Conservation (phyloP, 2,113 vertebrate species). For the human region DNA sequence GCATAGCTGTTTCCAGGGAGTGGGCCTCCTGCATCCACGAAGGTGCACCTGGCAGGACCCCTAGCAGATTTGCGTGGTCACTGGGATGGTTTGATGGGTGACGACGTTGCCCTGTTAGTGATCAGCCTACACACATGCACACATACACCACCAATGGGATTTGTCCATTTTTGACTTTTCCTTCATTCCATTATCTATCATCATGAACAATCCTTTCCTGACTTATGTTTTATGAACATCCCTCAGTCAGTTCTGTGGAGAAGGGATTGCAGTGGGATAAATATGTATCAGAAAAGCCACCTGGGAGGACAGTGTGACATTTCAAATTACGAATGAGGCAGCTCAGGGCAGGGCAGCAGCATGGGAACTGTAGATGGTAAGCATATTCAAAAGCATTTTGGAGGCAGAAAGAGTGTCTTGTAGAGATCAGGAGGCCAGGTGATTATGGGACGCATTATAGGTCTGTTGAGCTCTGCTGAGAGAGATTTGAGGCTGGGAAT, state of each 20-base stretch:
- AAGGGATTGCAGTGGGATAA: neutral
- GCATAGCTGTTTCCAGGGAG: no score
- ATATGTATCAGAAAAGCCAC: neutral
- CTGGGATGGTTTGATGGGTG: neutral
- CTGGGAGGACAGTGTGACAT: neutral
- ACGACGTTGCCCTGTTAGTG: rapidly evolving
- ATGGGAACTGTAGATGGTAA: neutral
- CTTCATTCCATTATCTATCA: neutral
- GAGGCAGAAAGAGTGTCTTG: neutral
- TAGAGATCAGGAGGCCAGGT: neutral
- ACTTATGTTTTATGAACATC: neutral
- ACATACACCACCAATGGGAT: neutral
- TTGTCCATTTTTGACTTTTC: neutral
- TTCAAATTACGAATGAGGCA: neutral
- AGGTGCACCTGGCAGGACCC: neutral
- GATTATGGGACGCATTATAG: neutral
- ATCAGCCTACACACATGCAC: neutral
- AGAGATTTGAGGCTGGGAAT: neutral
- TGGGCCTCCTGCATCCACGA: rapidly evolving
- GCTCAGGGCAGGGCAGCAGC: no score
- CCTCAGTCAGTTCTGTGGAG: neutral
- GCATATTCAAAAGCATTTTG: neutral
- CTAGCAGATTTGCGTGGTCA: rapidly evolving
- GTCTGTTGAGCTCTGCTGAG: neutral
- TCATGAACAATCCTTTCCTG: no score